phyloP scores from a whole-genome alignment of 2,888 invertebrate genomes.

The Ernsta delagoae region DNA sequence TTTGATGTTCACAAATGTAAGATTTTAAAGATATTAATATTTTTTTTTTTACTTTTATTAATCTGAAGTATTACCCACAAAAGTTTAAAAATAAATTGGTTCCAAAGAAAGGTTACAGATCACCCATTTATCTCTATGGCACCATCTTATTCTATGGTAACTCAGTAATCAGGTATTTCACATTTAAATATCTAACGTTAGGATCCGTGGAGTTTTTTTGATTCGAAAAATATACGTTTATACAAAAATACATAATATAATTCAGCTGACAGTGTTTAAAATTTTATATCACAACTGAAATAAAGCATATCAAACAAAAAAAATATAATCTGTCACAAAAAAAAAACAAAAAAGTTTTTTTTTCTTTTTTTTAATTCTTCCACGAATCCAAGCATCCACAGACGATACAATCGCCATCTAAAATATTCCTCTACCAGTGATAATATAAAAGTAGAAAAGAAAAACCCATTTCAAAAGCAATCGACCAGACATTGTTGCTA shows the following conservation, averaged over 20 bases:
- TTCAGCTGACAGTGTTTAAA: no score
- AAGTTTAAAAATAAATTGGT: slow-evolving; percentile 20
- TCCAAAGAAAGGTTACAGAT: slow-evolving; percentile 43
- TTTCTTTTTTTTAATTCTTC: neutral
- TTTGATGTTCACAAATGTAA: no score
- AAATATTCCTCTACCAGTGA: slow-evolving; percentile 47
- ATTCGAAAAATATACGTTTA: slow-evolving; percentile 8
- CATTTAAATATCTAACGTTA: slow-evolving; percentile 36
- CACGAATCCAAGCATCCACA: slow-evolving; percentile 39
- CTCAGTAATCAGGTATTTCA: slow-evolving; percentile 70
- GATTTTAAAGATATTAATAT: neutral
- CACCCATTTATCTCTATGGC: slow-evolving; percentile 67
- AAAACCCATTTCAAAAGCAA: slow-evolving; percentile 56
- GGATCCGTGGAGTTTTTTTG: slow-evolving; percentile 27
- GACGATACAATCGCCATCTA: slow-evolving; percentile 27
- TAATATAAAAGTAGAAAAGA: slow-evolving; percentile 41
- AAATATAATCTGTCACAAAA: no score
- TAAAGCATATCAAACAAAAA: no score
- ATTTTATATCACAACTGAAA: no score
- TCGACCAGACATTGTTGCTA: slow-evolving; percentile 80
- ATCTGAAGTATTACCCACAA: neutral
- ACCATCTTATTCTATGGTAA: slow-evolving; percentile 82
- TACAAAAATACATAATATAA: no score
- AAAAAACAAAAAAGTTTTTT: no score
- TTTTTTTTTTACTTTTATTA: neutral